Evolutionary conservation across 2,113 vertebrate species (phyloP).

Genomic region (Bujurquina vittata): DNA sequence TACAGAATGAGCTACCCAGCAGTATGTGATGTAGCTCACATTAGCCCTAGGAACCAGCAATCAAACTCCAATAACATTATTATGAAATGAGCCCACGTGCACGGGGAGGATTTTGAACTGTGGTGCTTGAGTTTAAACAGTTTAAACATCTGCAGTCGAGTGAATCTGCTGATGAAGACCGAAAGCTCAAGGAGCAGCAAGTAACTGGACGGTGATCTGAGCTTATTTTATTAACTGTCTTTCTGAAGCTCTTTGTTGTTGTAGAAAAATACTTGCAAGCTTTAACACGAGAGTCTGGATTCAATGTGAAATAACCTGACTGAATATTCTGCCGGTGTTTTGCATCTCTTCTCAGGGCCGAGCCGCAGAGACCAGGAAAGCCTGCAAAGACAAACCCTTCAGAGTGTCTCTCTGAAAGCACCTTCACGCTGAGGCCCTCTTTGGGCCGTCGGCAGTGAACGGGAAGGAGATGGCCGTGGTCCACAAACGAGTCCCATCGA

Average conservation of each 20-base stretch:
- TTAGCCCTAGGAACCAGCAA: neutral
- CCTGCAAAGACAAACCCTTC: slow-evolving; percentile 16
- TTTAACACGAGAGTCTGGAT: neutral
- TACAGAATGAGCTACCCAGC: neutral
- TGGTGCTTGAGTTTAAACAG: no score
- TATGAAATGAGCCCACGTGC: neutral
- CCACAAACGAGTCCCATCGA: slow-evolving; percentile 48
- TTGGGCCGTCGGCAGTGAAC: slow-evolving; percentile 18
- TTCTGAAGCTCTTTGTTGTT: neutral
- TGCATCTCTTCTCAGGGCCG: neutral
- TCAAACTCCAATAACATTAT: neutral
- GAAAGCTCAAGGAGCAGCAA: slow-evolving; percentile 10
- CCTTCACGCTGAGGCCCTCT: slow-evolving; percentile 26
- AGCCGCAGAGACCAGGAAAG: neutral
- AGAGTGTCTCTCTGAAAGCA: slow-evolving; percentile 43
- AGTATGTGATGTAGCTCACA: neutral
- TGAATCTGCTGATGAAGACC: slow-evolving; percentile 4
- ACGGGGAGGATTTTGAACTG: neutral
- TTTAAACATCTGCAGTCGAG: neutral
- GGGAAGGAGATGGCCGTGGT: slow-evolving; percentile 19
- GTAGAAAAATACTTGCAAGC: neutral
- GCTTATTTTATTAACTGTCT: neutral
- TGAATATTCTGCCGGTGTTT: neutral
- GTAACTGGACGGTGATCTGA: neutral
- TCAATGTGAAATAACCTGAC: neutral